Conservation (phyloP, 2,113 vertebrate species). For the Physeter macrocephalus region DNA sequence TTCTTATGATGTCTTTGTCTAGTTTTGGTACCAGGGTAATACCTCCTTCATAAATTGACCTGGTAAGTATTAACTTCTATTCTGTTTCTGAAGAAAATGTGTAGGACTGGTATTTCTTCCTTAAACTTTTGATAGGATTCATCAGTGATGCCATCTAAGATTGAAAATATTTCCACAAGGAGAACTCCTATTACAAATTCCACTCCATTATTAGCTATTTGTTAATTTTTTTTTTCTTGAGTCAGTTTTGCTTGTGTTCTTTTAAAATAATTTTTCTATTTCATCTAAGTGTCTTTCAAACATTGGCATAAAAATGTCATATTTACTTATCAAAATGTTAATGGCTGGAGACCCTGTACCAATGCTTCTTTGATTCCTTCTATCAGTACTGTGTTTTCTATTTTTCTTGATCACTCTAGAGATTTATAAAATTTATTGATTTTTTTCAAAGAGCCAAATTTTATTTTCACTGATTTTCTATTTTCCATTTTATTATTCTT, state of each 20-base stretch:
- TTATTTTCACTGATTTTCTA: neutral
- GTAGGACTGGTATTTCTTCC: neutral
- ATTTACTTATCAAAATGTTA: neutral
- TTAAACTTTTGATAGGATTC: neutral
- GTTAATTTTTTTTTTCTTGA: neutral
- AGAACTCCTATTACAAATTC: neutral
- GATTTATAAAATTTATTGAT: neutral
- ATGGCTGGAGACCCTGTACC: neutral
- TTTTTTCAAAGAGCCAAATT: neutral
- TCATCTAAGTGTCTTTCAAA: neutral
- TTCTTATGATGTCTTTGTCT: neutral
- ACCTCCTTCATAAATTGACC: neutral
- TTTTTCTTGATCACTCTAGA: neutral
- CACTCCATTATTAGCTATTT: neutral
- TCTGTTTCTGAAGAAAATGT: neutral
- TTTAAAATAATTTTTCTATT: neutral
- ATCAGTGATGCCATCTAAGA: neutral
- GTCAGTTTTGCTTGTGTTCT: neutral
- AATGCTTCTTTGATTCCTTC: neutral
- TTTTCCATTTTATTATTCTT: neutral
- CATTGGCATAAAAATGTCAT: neutral
- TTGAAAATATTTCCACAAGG: neutral
- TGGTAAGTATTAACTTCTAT: neutral
- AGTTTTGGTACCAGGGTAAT: neutral
- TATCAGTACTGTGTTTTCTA: neutral